Percentiles rank a stretch among this genome's conserved stretches.
These are phyloP conservation scores for Chrysolina americana DNA, from an alignment of 2,888 invertebrate genomes.

Conservation along the genomic window DNA sequence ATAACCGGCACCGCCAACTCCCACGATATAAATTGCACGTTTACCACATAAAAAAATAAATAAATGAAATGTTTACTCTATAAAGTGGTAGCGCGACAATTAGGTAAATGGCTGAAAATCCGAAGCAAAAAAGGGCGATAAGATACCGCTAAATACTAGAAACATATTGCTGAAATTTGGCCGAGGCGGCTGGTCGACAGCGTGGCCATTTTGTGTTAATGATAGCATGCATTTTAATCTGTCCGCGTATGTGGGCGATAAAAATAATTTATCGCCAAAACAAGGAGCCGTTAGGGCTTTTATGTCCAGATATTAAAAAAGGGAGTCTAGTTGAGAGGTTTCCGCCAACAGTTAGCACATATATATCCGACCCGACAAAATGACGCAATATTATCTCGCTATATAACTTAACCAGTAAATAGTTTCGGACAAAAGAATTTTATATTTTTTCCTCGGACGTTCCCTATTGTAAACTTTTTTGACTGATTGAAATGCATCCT, in stretches of 20 bases:
- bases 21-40: slow-evolving; percentile 1
- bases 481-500: too few relatives aligned
- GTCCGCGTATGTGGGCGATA: slow-evolving; percentile 51
- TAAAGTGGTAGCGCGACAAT: slow-evolving; percentile 18
- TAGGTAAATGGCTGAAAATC: slow-evolving; percentile 9
- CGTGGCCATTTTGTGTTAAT: slow-evolving; percentile 46
- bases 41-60: not conserved
- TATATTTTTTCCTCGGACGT: too few relatives aligned
- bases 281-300: slow-evolving; percentile 28
- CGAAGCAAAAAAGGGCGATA: slow-evolving; percentile 10
- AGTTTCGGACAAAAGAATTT: not conserved
- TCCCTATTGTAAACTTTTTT: too few relatives aligned
- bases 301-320: slow-evolving; percentile 27
- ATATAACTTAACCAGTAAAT: not conserved
- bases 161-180: slow-evolving; percentile 25
- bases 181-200: slow-evolving; percentile 19
- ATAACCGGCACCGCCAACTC: not conserved
- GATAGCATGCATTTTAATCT: slow-evolving; percentile 53
- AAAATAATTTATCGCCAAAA: slow-evolving; percentile 50
- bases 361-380: slow-evolving; percentile 1
- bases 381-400: not conserved
- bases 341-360: slow-evolving; percentile 4
- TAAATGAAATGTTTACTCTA: slow-evolving; percentile 16
- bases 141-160: slow-evolving; percentile 27
- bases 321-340: slow-evolving; percentile 23